phyloP scores from a whole-genome alignment of 2,888 invertebrate genomes.

The Acanthacorydalis orientalis region DNA sequence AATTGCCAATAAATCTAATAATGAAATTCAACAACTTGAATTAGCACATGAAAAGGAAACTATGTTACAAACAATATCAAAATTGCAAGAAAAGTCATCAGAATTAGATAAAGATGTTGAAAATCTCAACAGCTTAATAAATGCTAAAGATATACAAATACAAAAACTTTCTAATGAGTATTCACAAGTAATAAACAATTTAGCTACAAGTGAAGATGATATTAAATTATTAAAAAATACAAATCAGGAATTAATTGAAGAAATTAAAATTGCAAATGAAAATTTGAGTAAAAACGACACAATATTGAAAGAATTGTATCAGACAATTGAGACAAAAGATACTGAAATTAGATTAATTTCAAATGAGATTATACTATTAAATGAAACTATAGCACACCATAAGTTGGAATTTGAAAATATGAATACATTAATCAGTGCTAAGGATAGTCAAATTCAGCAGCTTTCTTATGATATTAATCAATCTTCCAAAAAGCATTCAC shows the following conservation, averaged over 20 bases:
- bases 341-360: too few relatives aligned
- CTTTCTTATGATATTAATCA: background rate
- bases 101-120: too few relatives aligned
- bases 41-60: background rate
- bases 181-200: background rate
- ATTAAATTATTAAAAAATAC: conserved; percentile 1
- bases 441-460: conserved; percentile 8
- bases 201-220: background rate
- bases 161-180: too few relatives aligned
- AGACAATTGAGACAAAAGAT: background rate
- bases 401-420: conserved; percentile 9
- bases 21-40: conserved; percentile 2
- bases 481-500: too few relatives aligned
- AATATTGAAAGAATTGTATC: conserved; percentile 4
- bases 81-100: background rate
- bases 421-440: conserved; percentile 6
- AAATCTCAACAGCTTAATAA: too few relatives aligned
- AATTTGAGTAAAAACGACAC: conserved; percentile 1
- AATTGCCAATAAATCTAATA: conserved; percentile 17
- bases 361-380: too few relatives aligned
- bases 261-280: conserved; percentile 4
- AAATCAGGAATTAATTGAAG: conserved; percentile 5
- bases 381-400: background rate
- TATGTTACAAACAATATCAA: background rate
- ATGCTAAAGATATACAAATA: too few relatives aligned